Percentiles rank a stretch among this genome's conserved stretches.
phyloP scores from a whole-genome alignment of 2,797 vertebrate species.

The Dryobates pubescens region DNA sequence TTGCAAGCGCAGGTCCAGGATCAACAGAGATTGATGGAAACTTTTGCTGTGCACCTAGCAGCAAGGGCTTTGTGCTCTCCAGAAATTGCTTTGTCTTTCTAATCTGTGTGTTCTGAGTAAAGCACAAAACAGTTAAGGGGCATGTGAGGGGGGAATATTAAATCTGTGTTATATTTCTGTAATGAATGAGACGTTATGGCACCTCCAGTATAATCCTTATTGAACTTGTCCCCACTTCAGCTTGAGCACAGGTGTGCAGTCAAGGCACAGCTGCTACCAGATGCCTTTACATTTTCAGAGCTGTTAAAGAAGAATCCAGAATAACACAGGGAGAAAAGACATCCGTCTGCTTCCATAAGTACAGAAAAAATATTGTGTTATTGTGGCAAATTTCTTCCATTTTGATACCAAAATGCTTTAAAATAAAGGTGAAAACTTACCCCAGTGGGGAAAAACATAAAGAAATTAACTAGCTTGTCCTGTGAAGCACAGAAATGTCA shows the following conservation, averaged over 20 bases:
- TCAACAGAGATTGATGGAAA: slow-evolving; percentile 81
- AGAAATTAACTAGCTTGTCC: neutral
- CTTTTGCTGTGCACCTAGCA: slow-evolving; percentile 63
- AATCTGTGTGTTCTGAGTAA: slow-evolving; percentile 24
- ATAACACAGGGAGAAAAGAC: neutral
- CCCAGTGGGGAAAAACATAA: neutral
- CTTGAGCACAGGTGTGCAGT: slow-evolving; percentile 34
- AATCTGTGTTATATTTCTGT: neutral
- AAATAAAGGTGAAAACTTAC: neutral
- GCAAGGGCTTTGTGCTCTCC: slow-evolving; percentile 2
- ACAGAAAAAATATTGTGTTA: neutral
- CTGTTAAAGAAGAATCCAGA: slow-evolving; percentile 7
- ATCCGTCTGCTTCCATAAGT: neutral
- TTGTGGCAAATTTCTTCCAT: neutral
- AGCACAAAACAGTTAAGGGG: neutral
- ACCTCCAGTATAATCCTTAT: neutral
- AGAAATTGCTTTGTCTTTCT: slow-evolving; percentile 62
- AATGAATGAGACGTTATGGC: neutral
- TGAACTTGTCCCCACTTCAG: slow-evolving; percentile 20
- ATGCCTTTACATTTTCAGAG: slow-evolving; percentile 12
- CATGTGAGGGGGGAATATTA: neutral
- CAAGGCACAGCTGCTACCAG: slow-evolving; percentile 20
- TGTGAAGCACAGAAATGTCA: neutral
- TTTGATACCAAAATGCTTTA: neutral
- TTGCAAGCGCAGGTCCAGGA: slow-evolving; percentile 72